phyloP scores from a whole-genome alignment of 2,797 vertebrate species.

The Lepus oiostolus region DNA sequence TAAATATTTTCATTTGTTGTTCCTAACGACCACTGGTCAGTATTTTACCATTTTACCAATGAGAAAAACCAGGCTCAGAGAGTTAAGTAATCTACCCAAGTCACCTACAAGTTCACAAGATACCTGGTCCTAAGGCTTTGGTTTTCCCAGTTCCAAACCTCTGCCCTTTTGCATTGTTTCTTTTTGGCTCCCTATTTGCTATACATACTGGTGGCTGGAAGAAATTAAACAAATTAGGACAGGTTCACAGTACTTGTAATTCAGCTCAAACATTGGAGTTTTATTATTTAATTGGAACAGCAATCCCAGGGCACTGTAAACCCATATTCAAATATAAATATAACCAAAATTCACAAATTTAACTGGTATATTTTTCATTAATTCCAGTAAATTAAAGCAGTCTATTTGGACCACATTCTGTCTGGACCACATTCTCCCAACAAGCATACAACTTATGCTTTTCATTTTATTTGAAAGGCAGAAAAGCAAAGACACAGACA shows the following conservation, averaged over 20 bases:
- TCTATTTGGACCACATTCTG: conserved; percentile 30
- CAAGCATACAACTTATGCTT: neutral
- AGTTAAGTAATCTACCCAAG: neutral
- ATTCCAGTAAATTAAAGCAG: conserved; percentile 64
- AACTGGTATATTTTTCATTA: conserved; percentile 33
- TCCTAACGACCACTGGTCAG: neutral
- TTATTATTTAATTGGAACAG: conserved; percentile 27
- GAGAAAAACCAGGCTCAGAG: neutral
- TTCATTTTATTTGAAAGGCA: too few species aligned
- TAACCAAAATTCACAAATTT: neutral
- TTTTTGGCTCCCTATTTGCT: neutral
- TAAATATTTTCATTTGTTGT: conserved; percentile 38
- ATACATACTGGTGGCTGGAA: neutral
- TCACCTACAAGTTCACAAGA: neutral
- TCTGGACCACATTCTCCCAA: conserved; percentile 38
- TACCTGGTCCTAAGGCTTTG: neutral
- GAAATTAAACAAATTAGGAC: neutral
- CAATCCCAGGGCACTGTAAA: neutral
- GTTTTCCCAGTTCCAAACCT: neutral
- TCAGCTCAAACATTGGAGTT: neutral
- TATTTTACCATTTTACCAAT: neutral
- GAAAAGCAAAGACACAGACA: too few species aligned
- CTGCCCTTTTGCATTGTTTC: neutral
- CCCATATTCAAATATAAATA: conserved; percentile 54
- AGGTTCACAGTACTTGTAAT: neutral